Base-by-base conservation (phyloP, 2,797 vertebrate genomes). In the Danionella dracula region DNA sequence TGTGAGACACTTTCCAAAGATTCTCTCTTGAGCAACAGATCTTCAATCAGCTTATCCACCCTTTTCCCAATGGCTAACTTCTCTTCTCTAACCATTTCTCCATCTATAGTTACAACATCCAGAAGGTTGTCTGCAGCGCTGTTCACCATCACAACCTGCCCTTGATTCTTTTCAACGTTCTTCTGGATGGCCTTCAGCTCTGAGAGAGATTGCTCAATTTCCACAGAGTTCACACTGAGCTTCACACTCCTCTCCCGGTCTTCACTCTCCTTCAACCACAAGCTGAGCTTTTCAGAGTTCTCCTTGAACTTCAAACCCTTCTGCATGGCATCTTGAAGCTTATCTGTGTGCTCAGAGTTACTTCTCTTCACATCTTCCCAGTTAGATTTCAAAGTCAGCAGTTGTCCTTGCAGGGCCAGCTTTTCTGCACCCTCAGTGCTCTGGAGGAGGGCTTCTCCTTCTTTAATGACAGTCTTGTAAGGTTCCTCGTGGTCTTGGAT, bases 341-440 rank as follows among this genome's bases (percentile, higher is more conserved):
- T 93, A 29, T 91, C 90, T 45, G 86, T 81, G 53, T 89, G 88
- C 48, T 92, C 92, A 23, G 71, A 82, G 1, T 87, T 83, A 66
- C 86, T 84, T 64, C 87, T 96, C 78, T 92, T 93, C 40, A 97
- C 81, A 57, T 91, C 91, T 48, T 95, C 92, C 97, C 97, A 99
- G 67, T 84, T 89, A 64, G 82, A 87, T 62, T 84, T 90, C 5
- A 99, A 88, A 0, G 80, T 73, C 29, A 86, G 86, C 17, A 99
- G 91, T 49, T 97, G 94, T 4, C 87, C 88, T 55, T 97, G 93
- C 9, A 98, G 86, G 0, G 89, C 92, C 73, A 90, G 42, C 74
- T 90, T 98, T 73, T 96, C 96, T 7, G 89, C 86, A 16, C 93
- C 95, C 5, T 97, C 91, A 12, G 91, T 93, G 69, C 85, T 94